Evolutionary conservation across 2,113 vertebrate species (phyloP), one percentile per base, ranked within the genome.

Genomic region (Podarcis muralis): DNA sequence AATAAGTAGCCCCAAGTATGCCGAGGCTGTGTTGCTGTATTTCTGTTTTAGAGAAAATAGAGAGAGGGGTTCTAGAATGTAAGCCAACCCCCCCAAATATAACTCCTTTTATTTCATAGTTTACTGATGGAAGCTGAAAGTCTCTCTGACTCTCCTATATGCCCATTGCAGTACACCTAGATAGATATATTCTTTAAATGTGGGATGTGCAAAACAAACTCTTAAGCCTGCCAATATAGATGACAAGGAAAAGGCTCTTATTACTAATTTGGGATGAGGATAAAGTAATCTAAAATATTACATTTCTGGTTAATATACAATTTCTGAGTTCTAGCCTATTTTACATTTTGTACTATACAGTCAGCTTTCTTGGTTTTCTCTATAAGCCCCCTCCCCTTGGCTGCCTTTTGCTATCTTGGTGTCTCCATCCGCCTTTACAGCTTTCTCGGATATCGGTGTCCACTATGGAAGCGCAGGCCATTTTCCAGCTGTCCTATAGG

Each of bases 291-390:
- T 79, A 93, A 1, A 8, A 2, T 78, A 90, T 88, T 93, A 93
- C 40, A n/a, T 84, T 86, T 95, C 92, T 88, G 92, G 90, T 96
- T 96, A 95, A 95, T 57, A 81, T 18, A 78, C 79, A 93, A 86
- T 92, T 87, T 92, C 87, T 85, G 80, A 91, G 87, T 35, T 72
- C 93, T 40, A 69, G 90, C 32, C 88, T 84, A 71, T 7, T 79
- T 92, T 94, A 89, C 1, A 22, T 65, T 81, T 90, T 65, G 92
- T 87, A 85, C 93, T 94, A 95, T 95, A 95, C 90, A 93, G 85
- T 43, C 65, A 22, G 84, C 1, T 43, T 35, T 91, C 0, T 81
- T 83, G 32, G 59, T 48, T 65, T 89, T 89, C 27, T 71, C 12
- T 43, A 30, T 68, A 72, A 13, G 87, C 57, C 35, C 35, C 16